Conservation (phyloP, 1,140 invertebrate species). For the Metopolophium dirhodum region DNA sequence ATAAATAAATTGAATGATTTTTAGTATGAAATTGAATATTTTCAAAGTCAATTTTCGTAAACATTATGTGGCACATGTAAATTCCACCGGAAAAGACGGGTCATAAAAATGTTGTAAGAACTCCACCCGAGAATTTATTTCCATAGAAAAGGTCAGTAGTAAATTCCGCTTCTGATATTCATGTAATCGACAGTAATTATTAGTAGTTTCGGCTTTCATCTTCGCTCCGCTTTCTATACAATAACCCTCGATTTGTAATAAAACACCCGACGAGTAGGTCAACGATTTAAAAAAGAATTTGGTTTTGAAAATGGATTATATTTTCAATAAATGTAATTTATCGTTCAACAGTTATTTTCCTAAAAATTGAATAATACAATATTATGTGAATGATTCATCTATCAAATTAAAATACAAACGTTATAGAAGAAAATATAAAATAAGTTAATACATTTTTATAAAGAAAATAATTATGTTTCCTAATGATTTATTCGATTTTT, state of each 20-base stretch:
- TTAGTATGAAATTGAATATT: background rate
- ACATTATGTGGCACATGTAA: constrained; percentile 41
- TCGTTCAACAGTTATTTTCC: background rate
- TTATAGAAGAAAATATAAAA: background rate
- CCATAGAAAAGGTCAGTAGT: constrained; percentile 46
- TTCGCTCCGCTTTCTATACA: constrained; percentile 56
- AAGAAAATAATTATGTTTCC: background rate
- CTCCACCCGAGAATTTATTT: constrained; percentile 39
- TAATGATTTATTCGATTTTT: background rate
- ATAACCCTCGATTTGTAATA: constrained; percentile 41
- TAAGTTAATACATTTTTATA: background rate
- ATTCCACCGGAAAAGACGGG: constrained; percentile 15
- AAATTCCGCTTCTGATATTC: constrained; percentile 54
- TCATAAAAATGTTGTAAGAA: constrained; percentile 10
- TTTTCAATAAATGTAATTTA: background rate
- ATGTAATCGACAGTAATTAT: constrained; percentile 56
- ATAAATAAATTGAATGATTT: background rate
- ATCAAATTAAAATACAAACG: background rate
- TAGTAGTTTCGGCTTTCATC: constrained; percentile 57
- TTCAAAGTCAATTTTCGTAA: background rate
- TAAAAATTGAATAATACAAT: constrained; percentile 11
- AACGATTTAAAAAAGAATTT: background rate
- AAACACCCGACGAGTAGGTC: constrained; percentile 45
- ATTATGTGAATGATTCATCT: background rate
- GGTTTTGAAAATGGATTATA: background rate